Evolutionary conservation across 2,888 invertebrate genomes (phyloP), one percentile per base, ranked within the genome.

Genomic region (Drosophila nigritarsus): DNA sequence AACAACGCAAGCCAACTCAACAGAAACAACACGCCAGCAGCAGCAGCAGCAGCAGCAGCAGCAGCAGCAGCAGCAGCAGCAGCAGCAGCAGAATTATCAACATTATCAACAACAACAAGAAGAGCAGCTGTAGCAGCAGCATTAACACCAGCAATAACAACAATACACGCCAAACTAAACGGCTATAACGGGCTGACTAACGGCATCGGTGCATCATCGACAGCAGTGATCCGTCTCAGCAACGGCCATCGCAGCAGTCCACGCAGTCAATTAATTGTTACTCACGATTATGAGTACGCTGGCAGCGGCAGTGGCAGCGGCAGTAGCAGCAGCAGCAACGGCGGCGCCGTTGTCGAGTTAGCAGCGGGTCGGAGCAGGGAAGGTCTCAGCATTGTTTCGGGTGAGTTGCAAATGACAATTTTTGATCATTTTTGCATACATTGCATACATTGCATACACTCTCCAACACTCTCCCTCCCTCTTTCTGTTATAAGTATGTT

Each of bases 1-100:
- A 87, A 83, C 70, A 90, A 70, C 68, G 82, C 78, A 64, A 90
- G 80, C 77, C 89, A 88, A 70, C 87, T 78, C 51, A 84, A 84
- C 70, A 86, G 84, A 72, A 84, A 84, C 58, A 88, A 58, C 65
- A 69, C 77, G 64, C 50, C 80, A 73, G 62, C 71, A 80, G 78
- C 79, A 71, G 78, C 79, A 71, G 29, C 63, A 49, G 9, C 75
- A 58, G 8, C 69, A 56, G 59, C 70, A 80, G 77, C 72, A 24
- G 42, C 36, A 42, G 45, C 68, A 54, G 42, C 64, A 69, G 40
- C 49, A 60, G n/a, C 80, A 73, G 62, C 71, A 80, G 78, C 79
- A 71, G 78, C 79, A 71, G 29, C 63, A 49, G 9, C 75, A 58
- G 8, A 67, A 56, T 45, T 45, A 24, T 24, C 42, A 42, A 42